Conservation (phyloP, 64 coral and sea anemone genomes). For the Porites australiensis region DNA sequence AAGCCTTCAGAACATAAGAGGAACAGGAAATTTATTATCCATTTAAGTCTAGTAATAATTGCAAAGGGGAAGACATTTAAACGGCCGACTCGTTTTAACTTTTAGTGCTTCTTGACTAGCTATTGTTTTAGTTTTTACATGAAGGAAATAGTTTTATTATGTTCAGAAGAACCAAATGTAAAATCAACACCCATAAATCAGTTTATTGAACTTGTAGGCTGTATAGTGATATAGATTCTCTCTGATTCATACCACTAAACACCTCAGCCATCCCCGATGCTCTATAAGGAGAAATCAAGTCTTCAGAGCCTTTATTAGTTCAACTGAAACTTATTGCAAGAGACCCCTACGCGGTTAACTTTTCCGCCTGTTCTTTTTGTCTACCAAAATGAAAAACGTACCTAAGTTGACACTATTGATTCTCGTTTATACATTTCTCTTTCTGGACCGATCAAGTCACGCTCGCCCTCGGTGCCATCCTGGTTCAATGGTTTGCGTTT, state of each 20-base stretch:
- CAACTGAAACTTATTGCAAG: background rate
- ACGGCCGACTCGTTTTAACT: background rate
- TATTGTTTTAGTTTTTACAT: background rate
- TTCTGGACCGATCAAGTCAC: background rate
- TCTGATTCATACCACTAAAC: background rate
- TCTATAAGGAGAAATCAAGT: background rate
- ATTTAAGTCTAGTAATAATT: slow-evolving; percentile 5
- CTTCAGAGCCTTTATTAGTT: background rate
- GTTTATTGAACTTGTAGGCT: background rate
- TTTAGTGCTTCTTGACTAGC: background rate
- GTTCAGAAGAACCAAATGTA: background rate
- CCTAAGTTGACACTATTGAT: background rate
- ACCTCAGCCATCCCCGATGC: background rate
- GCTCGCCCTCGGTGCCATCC: background rate
- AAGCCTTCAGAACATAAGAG: background rate
- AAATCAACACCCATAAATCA: background rate
- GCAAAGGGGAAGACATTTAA: background rate
- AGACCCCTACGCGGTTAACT: background rate
- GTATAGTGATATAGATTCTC: background rate
- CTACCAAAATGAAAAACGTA: background rate
- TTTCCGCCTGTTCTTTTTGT: background rate
- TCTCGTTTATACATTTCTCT: background rate
- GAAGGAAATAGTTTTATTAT: background rate
- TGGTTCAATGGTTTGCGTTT: background rate
- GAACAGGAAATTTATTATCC: slow-evolving; percentile 20